Base-by-base conservation (phyloP, 1,140 invertebrate species). In the Nasonia longicornis region DNA sequence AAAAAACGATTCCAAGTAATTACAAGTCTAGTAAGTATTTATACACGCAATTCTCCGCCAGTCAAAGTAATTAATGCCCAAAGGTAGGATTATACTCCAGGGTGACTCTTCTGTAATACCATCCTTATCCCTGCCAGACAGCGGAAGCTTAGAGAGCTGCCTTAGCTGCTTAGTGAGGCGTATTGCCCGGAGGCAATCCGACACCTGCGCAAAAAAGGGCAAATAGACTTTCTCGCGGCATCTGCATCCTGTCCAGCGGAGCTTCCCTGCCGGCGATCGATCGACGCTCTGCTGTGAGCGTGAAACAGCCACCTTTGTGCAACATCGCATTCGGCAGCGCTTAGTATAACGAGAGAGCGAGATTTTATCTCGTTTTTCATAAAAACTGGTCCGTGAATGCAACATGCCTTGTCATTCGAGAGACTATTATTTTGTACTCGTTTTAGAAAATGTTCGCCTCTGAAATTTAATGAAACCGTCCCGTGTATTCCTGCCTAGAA, bases 141-240 rank as follows among this genome's bases (percentile, higher is more conserved):
- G 22, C 20, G 16, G 26, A 29, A 58, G 72, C 42, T 52, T 75
- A 14, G 29, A 31, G 48, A 63, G 38, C 58, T 22, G 71, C 67
- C 48, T 80, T 74, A 63, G 22, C 58, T 22, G 63, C 67, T 66
- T 74, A 80, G 79, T 80, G 7, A 71, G 63, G 77, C 48, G 16
- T 72, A 26, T 8, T 42, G 69, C 71, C 20, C 26, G 16, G 64
- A 38, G 22, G 26, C 8, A 80, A 80, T 58, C 48, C 29, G 58
- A 80, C 22, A 80, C 58, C 71, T 1, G 6, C 14, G 52, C 52
- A 58, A 58, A 20, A 58, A n/a, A 58, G 6, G 3, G 52, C 20
- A 58, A 58, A 58, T 58, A 58, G n/a, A 20, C 20, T 58, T 58
- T 58, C 52, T 58, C 52, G 16, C 52, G 52, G 16, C 20, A 58